A percentile compares a stretch with the other conserved stretches of the same genome.
Conservation (phyloP, 2,888 invertebrate species). For the Bhutanitis thaidina region DNA sequence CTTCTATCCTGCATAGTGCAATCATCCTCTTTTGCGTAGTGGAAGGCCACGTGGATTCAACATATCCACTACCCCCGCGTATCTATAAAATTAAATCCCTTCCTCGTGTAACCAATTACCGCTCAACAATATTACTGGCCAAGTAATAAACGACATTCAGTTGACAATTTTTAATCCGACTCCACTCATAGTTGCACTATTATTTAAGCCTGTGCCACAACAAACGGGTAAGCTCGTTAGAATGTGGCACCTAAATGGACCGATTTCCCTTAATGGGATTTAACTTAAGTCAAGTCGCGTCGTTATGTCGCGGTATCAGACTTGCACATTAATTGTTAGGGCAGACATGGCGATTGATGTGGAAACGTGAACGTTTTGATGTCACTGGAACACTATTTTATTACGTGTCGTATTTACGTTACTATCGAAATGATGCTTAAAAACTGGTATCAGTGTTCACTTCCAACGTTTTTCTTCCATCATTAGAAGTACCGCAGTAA, state of each 20-base stretch:
- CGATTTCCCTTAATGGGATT: conserved; percentile 7
- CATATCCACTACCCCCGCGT: neutral
- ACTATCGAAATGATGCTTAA: no score
- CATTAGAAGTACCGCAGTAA: no score
- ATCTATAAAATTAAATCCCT: neutral
- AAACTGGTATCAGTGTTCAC: no score
- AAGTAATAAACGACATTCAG: neutral
- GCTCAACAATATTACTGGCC: neutral
- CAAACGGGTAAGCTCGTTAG: conserved; percentile 2
- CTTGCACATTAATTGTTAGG: neutral
- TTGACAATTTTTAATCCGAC: neutral
- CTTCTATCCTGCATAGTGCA: no score
- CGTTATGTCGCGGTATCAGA: neutral
- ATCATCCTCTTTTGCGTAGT: neutral
- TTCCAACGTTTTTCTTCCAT: no score
- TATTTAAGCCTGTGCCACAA: neutral
- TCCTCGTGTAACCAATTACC: neutral
- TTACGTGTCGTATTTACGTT: no score
- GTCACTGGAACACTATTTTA: no score
- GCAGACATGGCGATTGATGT: neutral
- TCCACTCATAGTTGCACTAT: conserved; percentile 6
- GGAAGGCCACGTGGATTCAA: neutral
- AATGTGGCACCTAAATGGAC: neutral
- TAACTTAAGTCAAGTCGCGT: conserved; percentile 6
- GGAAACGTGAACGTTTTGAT: no score